Conservation (phyloP, 2,888 invertebrate genomes). For the Drosophila acutilabella region DNA sequence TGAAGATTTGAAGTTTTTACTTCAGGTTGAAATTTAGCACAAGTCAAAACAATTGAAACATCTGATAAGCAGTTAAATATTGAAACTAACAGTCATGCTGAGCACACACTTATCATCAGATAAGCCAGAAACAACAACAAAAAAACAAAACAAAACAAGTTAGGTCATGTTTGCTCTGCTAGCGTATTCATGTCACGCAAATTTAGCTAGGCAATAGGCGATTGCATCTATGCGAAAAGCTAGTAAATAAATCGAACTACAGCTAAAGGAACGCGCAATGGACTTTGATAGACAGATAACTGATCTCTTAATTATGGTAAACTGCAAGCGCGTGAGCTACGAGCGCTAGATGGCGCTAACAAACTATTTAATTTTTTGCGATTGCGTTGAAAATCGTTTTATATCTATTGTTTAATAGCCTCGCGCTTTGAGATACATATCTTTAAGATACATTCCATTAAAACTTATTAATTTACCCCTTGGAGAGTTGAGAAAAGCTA, state of each 20-base stretch:
- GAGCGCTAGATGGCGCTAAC: background rate
- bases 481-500: too few species aligned
- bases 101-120: slow-evolving; percentile 17
- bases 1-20: background rate
- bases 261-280: background rate
- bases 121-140: slow-evolving; percentile 22
- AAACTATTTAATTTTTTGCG: background rate
- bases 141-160: background rate
- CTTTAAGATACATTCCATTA: too few species aligned
- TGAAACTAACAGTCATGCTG: slow-evolving; percentile 28
- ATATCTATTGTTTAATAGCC: too few species aligned
- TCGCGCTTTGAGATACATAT: too few species aligned
- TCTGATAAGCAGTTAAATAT: slow-evolving; percentile 17
- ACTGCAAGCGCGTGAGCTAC: background rate
- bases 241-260: slow-evolving; percentile 13
- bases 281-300: background rate
- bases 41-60: slow-evolving; percentile 1
- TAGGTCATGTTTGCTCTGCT: slow-evolving; percentile 16
- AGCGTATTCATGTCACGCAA: background rate
- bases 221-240: slow-evolving; percentile 1
- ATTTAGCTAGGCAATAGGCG: background rate
- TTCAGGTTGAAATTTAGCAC: background rate
- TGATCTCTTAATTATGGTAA: background rate
- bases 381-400: too few species aligned
- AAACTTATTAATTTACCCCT: too few species aligned